These are phyloP conservation scores for Apostichopus japonicus DNA, from an alignment of 35 echinoderm and acorn worm genomes.

Conservation along the genomic window DNA sequence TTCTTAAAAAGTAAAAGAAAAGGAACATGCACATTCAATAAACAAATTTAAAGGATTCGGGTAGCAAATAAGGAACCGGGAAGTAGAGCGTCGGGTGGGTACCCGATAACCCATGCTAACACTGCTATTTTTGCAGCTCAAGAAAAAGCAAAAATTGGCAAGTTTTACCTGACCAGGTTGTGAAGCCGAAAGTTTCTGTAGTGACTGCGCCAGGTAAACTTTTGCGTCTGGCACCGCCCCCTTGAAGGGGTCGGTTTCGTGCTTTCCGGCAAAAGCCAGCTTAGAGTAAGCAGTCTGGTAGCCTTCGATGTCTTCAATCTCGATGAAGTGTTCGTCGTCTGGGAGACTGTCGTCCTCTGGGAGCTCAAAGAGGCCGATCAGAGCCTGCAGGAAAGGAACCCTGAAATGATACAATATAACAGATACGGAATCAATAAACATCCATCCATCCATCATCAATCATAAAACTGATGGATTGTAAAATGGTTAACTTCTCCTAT, in stretches of 20 bases:
- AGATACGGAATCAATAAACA: neutral
- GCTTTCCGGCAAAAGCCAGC: constrained; percentile 86
- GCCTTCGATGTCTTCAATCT: constrained; percentile 91
- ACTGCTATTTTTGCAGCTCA: no score
- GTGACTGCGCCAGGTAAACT: constrained; percentile 78
- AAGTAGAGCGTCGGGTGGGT: no score
- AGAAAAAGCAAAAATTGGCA: no score
- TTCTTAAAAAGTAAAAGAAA: no score
- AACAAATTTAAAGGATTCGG: no score
- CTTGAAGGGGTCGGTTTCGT: constrained; percentile 81
- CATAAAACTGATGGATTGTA: neutral
- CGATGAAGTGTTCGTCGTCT: constrained; percentile 99
- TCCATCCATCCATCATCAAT: neutral
- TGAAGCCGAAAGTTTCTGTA: constrained; percentile 70
- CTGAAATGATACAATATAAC: constrained; percentile 72
- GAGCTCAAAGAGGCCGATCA: constrained; percentile 95
- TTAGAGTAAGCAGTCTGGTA: constrained; percentile 95
- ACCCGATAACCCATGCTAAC: no score
- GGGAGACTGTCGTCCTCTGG: constrained; percentile 91
- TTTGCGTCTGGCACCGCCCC: constrained; percentile 76
- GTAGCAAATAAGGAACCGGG: no score
- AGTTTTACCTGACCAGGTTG: constrained; percentile 81
- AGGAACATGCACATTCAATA: no score
- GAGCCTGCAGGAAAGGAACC: constrained; percentile 87
- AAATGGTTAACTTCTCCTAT: no score